Base-by-base conservation (phyloP, 2,113 vertebrate genomes). In the Galemys pyrenaicus region DNA sequence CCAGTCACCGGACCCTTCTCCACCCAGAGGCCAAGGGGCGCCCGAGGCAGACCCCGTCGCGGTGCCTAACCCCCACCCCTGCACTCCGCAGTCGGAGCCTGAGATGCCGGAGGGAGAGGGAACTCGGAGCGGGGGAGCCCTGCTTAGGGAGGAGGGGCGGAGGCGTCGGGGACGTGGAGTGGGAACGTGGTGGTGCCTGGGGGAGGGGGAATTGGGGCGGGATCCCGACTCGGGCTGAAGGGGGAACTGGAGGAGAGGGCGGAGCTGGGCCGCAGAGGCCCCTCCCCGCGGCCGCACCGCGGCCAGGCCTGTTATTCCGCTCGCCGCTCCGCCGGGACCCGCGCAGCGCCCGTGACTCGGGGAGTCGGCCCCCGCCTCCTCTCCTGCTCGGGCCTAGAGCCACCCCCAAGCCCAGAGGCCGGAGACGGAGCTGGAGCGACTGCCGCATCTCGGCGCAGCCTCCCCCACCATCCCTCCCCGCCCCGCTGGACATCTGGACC, bases 181-280 rank as follows among this genome's bases (percentile, higher is more conserved):
- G 91, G 87, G 78, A 88, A 95, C 41, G 20, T 8, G 71, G 87
- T 58, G 85, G 90, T 28, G 92, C 49, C 98, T 97, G 98, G 97
- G 98, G 97, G 97, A 98, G 98, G 97, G 97, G 93, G 80, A 89
- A 97, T 89, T 95, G 97, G 93, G 98, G 97, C 95, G 97, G 98
- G 97, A 98, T 92, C 97, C 96, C 96, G 92, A 91, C 96, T 60
- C 56, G 71, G 65, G 89, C 93, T 86, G 95, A 87, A 96, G 80
- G 77, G 97, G 97, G 96, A 11, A 96, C 68, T 90, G 94, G 62
- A 95, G 26, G 94, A 95, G 95, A 81, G 74, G 97, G 95, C 83
- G 95, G 96, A 93, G 96, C 90, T 12, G 92, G 67, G 64, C 62
- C 70, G 74, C 96, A n/a, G 89, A 97, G 80, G 97, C 96, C 97